Base-by-base conservation (phyloP, 2,113 vertebrate genomes). In the Antechinus flavipes region DNA sequence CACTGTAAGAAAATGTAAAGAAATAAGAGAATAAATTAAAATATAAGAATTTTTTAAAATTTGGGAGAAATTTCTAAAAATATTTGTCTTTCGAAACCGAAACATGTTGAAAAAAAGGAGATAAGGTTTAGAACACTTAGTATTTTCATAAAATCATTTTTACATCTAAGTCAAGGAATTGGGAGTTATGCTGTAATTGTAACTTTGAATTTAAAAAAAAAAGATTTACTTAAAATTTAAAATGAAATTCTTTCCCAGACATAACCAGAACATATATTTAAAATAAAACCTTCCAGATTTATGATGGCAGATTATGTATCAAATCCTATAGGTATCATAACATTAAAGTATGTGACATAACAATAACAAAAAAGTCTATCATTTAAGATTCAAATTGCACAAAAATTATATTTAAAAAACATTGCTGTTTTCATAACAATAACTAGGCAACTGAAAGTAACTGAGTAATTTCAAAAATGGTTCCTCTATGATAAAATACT, bases 1-100 rank as follows among this genome's bases (percentile, higher is more conserved):
- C 99, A 89, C 99, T 99, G 98, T 30, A 98, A 98, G 96, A 19
- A 97, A 91, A 94, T 49, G 50, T 58, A 54, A 1, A 46, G 7
- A 8, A 92, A 91, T 58, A 92, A 90, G 93, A 95, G 89, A 95
- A 90, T 52, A 49, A 1, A 16, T 90, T 14, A 90, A 50, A 50
- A 10, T 90, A 9, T 12, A 76, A 42, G 42, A 16, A 22, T 42
- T 22, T 84, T 42, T 84, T 42, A n/a, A 42, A 84, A 84, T n/a
- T 42, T 42, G 5, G 68, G 68, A 23, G 19, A 8, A 42, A 68
- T 68, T 68, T 68, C 61, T 35, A 68, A 68, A 84, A 84, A 84
- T 84, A 84, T 7, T 42, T 2, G n/a, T 42, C 68, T 84, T 84
- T 84, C n/a, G 23, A 84, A 42, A 84, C 2, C 22, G 7, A 84